A percentile compares a stretch with the other conserved stretches of the same genome.
Conservation (phyloP, 2,113 vertebrate genomes). For the Rhipidura dahli region DNA sequence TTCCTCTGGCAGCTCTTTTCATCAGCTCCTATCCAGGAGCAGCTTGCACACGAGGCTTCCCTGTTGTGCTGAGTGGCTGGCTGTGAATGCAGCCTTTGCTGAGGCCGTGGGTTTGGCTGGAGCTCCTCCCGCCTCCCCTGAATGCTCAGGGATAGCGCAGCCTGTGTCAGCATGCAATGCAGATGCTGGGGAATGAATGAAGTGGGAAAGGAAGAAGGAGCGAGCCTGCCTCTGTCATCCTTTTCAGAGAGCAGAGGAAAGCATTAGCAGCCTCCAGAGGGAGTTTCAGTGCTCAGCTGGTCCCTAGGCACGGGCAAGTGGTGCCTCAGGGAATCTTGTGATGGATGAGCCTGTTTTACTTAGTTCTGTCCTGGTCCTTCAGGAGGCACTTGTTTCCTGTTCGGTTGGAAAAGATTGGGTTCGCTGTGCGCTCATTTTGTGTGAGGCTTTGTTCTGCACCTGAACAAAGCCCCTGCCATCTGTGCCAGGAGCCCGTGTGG, state of each 20-base stretch:
- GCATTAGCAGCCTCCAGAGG: conserved; percentile 49
- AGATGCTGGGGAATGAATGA: conserved; percentile 31
- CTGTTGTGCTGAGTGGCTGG: background rate
- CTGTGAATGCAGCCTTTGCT: background rate
- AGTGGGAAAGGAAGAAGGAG: background rate
- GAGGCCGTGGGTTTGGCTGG: background rate
- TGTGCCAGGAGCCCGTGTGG: background rate
- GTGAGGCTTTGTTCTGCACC: too few relatives aligned
- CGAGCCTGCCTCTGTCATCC: background rate
- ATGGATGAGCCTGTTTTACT: background rate
- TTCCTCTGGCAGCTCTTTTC: background rate
- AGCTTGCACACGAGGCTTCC: background rate
- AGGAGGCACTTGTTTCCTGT: background rate
- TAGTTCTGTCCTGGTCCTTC: background rate
- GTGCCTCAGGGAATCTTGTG: conserved; percentile 11
- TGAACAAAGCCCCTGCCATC: background rate
- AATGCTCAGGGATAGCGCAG: background rate
- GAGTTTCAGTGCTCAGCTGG: conserved; percentile 34
- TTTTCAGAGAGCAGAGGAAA: background rate
- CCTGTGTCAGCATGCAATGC: background rate
- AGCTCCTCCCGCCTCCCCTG: conserved; percentile 21
- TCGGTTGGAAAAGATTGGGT: background rate
- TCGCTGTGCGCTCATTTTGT: background rate
- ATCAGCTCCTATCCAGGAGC: background rate
- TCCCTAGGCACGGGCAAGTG: background rate